Evolutionary conservation across 2,797 vertebrate species (phyloP).

Genomic region (Tapera naevia): DNA sequence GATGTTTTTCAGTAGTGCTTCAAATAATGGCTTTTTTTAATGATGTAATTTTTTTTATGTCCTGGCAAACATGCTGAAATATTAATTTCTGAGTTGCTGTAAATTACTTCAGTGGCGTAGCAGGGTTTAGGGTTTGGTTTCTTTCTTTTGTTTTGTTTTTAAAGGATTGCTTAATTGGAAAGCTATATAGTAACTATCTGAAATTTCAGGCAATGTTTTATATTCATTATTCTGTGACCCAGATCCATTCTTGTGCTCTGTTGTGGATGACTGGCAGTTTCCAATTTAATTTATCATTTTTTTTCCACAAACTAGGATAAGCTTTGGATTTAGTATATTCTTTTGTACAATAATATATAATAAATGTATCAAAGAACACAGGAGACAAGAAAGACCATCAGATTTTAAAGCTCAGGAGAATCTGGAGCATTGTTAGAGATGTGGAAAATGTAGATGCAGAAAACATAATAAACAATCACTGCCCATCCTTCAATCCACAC

Average conservation of each 20-base stretch:
- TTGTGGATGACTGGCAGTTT: slow-evolving; percentile 19
- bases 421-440: not conserved
- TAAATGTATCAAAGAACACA: not conserved
- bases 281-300: slow-evolving; percentile 5
- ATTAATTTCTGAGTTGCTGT: not conserved
- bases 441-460: not conserved
- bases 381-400: not conserved
- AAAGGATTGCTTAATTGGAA: not conserved
- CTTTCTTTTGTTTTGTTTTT: not conserved
- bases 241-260: not conserved
- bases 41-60: not conserved
- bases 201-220: slow-evolving; percentile 23
- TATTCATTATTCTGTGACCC: slow-evolving; percentile 46
- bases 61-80: not conserved
- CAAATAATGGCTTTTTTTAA: not conserved
- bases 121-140: not conserved
- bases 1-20: not conserved
- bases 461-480: not conserved
- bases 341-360: not conserved
- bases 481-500: not conserved
- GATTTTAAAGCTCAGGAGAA: not conserved
- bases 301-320: not conserved
- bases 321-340: not conserved
- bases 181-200: not conserved
- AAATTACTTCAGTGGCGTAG: not conserved